Percentiles rank a stretch among this genome's conserved stretches.
These are phyloP conservation scores for Chaitophorus viminalis DNA, from an alignment of 2,888 invertebrate species.

Conservation along the genomic window DNA sequence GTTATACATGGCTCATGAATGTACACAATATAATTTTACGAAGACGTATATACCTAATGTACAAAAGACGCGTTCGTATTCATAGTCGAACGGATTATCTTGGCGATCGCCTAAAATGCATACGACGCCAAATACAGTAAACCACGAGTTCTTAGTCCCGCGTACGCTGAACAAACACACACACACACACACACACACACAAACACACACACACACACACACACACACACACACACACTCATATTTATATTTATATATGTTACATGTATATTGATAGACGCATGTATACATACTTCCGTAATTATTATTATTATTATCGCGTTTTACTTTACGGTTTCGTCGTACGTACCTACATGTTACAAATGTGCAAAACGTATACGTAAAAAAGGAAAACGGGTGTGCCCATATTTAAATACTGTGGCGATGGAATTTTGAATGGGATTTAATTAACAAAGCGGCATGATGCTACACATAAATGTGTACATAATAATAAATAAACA, in stretches of 20 bases:
- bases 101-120: no score
- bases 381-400: constrained; percentile 32
- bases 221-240: neutral
- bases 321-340: neutral
- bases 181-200: neutral
- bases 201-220: neutral
- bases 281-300: neutral
- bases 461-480: neutral
- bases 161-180: neutral
- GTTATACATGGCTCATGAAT: no score
- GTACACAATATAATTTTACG: no score
- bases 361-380: neutral
- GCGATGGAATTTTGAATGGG: constrained; percentile 26
- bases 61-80: no score
- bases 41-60: no score
- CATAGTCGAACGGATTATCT: no score
- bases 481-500: neutral
- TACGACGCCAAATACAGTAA: no score
- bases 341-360: neutral
- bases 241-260: no score
- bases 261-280: no score
- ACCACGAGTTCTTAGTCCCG: no score
- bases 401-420: constrained; percentile 17
- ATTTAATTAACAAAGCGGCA: constrained; percentile 31
- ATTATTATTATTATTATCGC: neutral